phyloP scores from a whole-genome alignment of 2,113 vertebrate species.

The Salminus brasiliensis region DNA sequence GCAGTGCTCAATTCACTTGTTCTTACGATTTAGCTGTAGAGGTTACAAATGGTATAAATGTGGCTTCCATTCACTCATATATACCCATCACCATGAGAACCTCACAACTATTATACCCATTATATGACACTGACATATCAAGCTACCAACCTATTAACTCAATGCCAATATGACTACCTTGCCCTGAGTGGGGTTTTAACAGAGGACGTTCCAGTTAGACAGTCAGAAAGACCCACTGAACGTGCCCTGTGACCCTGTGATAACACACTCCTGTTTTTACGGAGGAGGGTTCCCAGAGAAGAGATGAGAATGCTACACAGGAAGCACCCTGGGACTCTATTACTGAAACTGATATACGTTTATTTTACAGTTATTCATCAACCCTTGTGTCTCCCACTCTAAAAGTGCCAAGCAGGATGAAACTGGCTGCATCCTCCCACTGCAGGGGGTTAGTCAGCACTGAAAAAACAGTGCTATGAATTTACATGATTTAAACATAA shows the following conservation, averaged over 20 bases:
- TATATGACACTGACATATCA: neutral
- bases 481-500: neutral
- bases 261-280: neutral
- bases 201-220: neutral
- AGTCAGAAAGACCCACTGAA: neutral
- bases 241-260: neutral
- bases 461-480: neutral
- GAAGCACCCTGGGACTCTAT: neutral
- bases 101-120: neutral
- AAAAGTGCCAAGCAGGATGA: neutral
- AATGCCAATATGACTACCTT: neutral
- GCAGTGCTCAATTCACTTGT: neutral
- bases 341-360: neutral
- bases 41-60: neutral
- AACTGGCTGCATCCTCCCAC: neutral
- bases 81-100: neutral
- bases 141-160: neutral
- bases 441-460: neutral
- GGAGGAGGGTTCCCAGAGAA: neutral
- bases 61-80: neutral
- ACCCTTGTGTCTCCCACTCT: neutral
- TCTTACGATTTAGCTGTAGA: neutral
- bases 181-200: neutral
- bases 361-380: constrained; percentile 15
- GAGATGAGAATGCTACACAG: neutral